A percentile compares a stretch with the other conserved stretches of the same genome.
phyloP scores from a whole-genome alignment of 2,113 vertebrate genomes.

The Sapayoa aenigma region DNA sequence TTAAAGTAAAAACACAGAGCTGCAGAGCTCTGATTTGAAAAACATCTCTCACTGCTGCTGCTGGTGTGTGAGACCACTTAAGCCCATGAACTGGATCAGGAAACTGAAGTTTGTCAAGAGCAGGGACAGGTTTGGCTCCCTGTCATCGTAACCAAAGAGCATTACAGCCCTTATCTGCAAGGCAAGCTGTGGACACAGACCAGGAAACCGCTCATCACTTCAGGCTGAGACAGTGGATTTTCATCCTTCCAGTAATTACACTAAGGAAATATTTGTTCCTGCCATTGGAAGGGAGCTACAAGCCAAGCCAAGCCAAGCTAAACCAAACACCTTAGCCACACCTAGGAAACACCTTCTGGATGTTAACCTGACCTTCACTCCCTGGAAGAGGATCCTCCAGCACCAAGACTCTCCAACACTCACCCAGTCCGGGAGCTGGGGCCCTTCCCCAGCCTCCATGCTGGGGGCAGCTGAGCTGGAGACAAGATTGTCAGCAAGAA shows the following conservation, averaged over 20 bases:
- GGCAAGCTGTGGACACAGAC: background rate
- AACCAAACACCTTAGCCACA: background rate
- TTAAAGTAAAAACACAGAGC: background rate
- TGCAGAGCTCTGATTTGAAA: background rate
- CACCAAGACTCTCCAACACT: rapidly evolving
- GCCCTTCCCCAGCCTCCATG: background rate
- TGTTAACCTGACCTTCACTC: background rate
- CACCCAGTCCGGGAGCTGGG: rapidly evolving
- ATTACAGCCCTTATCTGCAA: background rate
- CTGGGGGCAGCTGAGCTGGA: background rate
- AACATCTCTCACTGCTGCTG: background rate
- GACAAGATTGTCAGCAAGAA: background rate
- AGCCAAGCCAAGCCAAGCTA: background rate
- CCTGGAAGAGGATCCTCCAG: background rate
- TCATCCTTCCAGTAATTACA: background rate
- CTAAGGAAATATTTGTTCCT: background rate
- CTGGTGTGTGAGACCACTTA: background rate
- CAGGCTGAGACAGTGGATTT: background rate
- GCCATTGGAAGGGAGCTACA: background rate
- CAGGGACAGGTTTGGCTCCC: background rate
- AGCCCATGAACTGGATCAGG: background rate
- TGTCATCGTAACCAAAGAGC: background rate
- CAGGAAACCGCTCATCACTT: background rate
- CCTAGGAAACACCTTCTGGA: background rate
- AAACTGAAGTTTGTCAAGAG: background rate